phyloP scores from a whole-genome alignment of 1,140 invertebrate species.

The Batillaria attramentaria region DNA sequence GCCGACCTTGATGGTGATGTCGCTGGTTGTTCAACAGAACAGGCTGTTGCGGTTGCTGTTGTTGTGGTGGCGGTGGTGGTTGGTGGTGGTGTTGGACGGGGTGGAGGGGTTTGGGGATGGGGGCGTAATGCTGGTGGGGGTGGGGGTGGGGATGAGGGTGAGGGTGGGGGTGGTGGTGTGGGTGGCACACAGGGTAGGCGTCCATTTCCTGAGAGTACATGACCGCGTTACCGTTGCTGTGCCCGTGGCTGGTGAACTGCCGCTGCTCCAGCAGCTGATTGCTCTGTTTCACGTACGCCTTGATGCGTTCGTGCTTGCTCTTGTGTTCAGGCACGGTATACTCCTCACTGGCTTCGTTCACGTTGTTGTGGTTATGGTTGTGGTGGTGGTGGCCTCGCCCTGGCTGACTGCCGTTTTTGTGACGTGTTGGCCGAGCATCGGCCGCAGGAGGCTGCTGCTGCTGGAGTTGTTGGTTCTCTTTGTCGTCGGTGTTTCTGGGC shows the following conservation, averaged over 20 bases:
- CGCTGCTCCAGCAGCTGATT: constrained; percentile 32
- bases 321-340: not conserved
- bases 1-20: constrained; percentile 10
- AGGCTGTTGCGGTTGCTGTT: not conserved
- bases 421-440: not conserved
- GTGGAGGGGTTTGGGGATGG: constrained; percentile 8
- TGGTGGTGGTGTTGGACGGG: not conserved
- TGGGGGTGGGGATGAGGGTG: not conserved
- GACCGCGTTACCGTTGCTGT: not conserved
- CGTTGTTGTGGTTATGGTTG: constrained; percentile 20
- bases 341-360: not conserved
- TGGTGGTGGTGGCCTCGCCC: constrained; percentile 1
- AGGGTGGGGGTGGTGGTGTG: not conserved
- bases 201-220: not conserved
- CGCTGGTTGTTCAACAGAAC: constrained; percentile 15
- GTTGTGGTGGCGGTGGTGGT: not conserved
- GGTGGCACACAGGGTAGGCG: not conserved
- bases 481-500: constrained; percentile 46
- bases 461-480: constrained; percentile 28
- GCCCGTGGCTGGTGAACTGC: constrained; percentile 9
- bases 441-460: constrained; percentile 2
- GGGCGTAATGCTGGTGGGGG: constrained; percentile 12
- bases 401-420: not conserved
- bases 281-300: constrained; percentile 27
- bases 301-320: constrained; percentile 31